Evolutionary conservation across 2,113 vertebrate species (phyloP).

Genomic region (Poeciliopsis retropinna): DNA sequence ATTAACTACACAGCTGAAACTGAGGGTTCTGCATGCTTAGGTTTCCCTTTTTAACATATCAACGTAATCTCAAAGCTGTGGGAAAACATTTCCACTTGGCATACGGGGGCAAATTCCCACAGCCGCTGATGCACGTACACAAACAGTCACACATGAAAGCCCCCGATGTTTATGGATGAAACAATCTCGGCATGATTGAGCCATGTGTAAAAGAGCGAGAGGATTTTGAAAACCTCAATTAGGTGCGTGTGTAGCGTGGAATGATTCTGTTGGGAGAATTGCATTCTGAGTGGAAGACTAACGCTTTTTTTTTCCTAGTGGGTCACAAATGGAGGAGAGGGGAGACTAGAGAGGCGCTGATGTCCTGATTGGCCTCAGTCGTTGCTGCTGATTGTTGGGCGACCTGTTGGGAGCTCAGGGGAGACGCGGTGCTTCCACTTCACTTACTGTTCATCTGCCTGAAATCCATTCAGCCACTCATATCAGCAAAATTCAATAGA

Average conservation of each 20-base stretch:
- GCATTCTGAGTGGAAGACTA: constrained; percentile 36
- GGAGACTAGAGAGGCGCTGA: constrained; percentile 38
- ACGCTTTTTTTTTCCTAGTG: constrained; percentile 35
- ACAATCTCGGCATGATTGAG: constrained; percentile 56
- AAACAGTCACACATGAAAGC: constrained; percentile 8
- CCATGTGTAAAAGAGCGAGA: constrained; percentile 34
- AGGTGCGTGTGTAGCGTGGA: constrained; percentile 20
- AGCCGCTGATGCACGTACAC: neutral
- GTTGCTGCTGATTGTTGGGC: constrained; percentile 51
- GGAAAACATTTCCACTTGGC: constrained; percentile 26
- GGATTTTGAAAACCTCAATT: constrained; percentile 63
- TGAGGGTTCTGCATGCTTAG: constrained; percentile 13
- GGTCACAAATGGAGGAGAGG: constrained; percentile 52
- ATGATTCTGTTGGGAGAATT: constrained; percentile 29
- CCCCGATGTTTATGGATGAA: constrained; percentile 61
- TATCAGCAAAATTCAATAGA: constrained; percentile 19
- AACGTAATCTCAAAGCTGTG: constrained; percentile 19
- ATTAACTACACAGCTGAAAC: constrained; percentile 31
- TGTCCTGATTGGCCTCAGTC: constrained; percentile 73
- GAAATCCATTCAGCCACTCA: constrained; percentile 48
- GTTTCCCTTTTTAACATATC: constrained; percentile 13
- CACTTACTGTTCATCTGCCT: constrained; percentile 6
- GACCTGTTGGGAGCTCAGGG: constrained; percentile 46
- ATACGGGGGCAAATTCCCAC: constrained; percentile 12
- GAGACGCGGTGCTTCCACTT: constrained; percentile 16